A percentile compares a stretch with the other conserved stretches of the same genome.
Conservation (phyloP, 2,113 vertebrate species). For the Vombatus ursinus region DNA sequence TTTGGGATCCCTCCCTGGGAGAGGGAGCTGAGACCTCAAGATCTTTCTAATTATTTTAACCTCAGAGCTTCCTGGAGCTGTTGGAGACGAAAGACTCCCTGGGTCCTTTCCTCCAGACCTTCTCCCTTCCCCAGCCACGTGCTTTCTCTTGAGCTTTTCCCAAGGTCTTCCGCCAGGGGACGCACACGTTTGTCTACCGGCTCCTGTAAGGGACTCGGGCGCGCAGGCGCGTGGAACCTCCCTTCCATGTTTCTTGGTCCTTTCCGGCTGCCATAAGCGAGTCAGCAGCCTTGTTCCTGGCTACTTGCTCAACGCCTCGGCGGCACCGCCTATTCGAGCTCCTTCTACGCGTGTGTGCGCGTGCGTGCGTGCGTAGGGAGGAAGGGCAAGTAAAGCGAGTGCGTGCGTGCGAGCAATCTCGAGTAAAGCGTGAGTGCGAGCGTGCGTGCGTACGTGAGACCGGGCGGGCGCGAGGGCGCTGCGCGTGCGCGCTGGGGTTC, state of each 20-base stretch:
- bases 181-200: background rate
- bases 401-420: slow-evolving; percentile 52
- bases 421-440: background rate
- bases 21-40: background rate
- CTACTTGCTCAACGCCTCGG: background rate
- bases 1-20: too few relatives aligned
- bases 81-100: background rate
- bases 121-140: background rate
- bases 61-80: too few relatives aligned
- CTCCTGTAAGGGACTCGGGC: background rate
- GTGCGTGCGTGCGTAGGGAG: background rate
- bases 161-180: background rate
- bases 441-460: slow-evolving; percentile 71
- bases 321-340: slow-evolving; percentile 50
- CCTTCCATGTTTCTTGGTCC: background rate
- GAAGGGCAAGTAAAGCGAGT: background rate
- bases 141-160: background rate
- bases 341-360: background rate
- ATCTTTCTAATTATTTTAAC: background rate
- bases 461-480: slow-evolving; percentile 71
- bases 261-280: background rate
- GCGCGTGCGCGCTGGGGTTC: slow-evolving; percentile 71
- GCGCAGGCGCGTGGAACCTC: background rate
- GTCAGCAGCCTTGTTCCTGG: background rate
- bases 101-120: too few relatives aligned